phyloP scores from a whole-genome alignment of 2,888 invertebrate genomes.

The Ashinkailepas kermadecensis region DNA sequence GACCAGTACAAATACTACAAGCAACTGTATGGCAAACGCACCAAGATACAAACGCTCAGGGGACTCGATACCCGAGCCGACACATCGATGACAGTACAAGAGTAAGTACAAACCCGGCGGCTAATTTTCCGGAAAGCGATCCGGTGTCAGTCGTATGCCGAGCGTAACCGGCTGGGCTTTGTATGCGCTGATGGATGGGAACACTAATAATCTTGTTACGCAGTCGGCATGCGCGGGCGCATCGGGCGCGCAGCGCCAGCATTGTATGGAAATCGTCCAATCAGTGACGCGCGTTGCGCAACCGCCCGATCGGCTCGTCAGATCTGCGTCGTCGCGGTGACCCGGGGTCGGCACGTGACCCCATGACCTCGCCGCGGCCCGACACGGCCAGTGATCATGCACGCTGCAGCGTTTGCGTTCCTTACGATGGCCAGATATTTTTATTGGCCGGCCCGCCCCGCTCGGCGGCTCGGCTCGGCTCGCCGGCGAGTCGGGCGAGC shows the following conservation, averaged over 20 bases:
- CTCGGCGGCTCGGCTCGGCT: not conserved
- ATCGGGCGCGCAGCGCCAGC: not conserved
- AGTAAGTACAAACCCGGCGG: slow-evolving; percentile 20
- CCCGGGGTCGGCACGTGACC: not conserved
- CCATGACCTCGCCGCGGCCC: not conserved
- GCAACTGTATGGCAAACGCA: slow-evolving; percentile 59
- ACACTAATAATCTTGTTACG: slow-evolving; percentile 17
- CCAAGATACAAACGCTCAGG: slow-evolving; percentile 34
- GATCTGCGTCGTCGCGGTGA: not conserved
- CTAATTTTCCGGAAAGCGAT: not conserved
- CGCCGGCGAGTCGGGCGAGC: not conserved
- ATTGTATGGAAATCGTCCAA: slow-evolving; percentile 14
- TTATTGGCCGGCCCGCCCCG: slow-evolving; percentile 2
- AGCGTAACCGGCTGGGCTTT: not conserved
- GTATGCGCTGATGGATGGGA: not conserved
- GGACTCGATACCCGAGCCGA: slow-evolving; percentile 12
- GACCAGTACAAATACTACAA: slow-evolving; percentile 77
- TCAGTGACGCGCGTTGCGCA: not conserved
- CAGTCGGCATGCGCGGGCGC: slow-evolving; percentile 3
- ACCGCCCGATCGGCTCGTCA: not conserved
- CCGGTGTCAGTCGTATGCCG: not conserved
- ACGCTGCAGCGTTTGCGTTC: not conserved
- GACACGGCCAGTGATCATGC: too few species aligned
- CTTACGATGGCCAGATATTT: not conserved
- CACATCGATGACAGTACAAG: slow-evolving; percentile 15